phyloP scores from a whole-genome alignment of 2,888 invertebrate genomes.

The Teinopalpus imperialis region DNA sequence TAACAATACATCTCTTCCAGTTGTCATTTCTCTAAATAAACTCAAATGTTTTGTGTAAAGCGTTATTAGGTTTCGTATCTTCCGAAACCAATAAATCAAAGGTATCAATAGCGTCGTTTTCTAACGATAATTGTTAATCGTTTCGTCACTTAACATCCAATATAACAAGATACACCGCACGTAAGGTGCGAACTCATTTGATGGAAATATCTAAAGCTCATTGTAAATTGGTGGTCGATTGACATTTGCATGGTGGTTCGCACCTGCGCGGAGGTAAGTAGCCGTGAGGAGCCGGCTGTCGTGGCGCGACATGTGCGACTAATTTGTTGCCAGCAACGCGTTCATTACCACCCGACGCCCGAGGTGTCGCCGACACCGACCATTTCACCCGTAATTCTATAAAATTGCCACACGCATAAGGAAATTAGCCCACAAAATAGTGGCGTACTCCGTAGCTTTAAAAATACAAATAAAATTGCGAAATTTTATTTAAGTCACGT shows the following conservation, averaged over 20 bases:
- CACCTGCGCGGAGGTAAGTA: constrained; percentile 62
- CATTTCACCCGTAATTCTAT: constrained; percentile 70
- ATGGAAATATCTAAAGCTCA: constrained; percentile 26
- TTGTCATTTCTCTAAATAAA: too few relatives aligned
- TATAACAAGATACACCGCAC: neutral
- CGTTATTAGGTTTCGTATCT: neutral
- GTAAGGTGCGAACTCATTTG: neutral
- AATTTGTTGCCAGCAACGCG: constrained; percentile 70
- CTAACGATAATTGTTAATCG: constrained; percentile 8
- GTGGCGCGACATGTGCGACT: constrained; percentile 73
- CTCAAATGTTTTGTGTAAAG: too few relatives aligned
- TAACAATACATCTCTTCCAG: too few relatives aligned
- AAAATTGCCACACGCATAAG: constrained; percentile 67
- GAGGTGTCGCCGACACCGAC: constrained; percentile 69
- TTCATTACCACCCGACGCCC: constrained; percentile 68
- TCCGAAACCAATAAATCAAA: constrained; percentile 16
- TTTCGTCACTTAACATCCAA: constrained; percentile 8
- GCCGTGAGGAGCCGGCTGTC: constrained; percentile 64
- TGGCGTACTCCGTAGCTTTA: too few relatives aligned
- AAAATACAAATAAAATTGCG: too few relatives aligned
- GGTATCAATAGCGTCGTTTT: neutral
- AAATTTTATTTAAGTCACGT: too few relatives aligned
- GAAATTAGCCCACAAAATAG: constrained; percentile 48
- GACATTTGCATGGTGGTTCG: constrained; percentile 55
- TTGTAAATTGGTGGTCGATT: constrained; percentile 36